Evolutionary conservation across 2,888 invertebrate species (phyloP), one percentile per base, ranked within the genome.

Genomic region (Hyposoter dolosus): DNA sequence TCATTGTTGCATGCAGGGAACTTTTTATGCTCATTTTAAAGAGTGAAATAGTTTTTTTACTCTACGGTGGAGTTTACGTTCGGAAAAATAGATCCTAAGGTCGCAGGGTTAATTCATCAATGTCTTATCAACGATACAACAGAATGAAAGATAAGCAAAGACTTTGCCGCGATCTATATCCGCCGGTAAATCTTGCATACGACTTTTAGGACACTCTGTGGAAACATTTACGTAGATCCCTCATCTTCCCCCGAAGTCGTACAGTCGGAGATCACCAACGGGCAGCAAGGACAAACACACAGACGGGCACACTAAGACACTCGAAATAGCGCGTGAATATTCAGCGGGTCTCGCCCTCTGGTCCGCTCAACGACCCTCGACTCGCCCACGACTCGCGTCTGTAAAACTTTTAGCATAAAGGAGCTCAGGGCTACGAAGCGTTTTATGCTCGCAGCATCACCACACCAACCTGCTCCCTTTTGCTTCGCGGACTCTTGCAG

Each of bases 401-500:
- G 85, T 85, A 84, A 87, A 87, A 83, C 88, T 88, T 87, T 88
- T 84, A 88, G 85, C 88, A 88, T 88, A 87, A 87, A 88, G 83
- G 85, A 80, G 83, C 84, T 85, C 81, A 84, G 83, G 81, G 84
- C 84, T 71, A 71, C 71, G 84, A 72, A 88, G 66, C 86, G 82
- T 83, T 87, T 87, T 87, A 87, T 86, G 76, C 82, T 72, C 63
- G 74, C 76, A 56, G 81, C 47, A 71, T 72, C 72, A 47, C 56
- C 74, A 69, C 82, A 50, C 65, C 72, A 15, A 45, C 53, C 43
- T 40, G 40, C 40, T 56, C 45, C 68, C 43, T 12, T n/a, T n/a
- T 50, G 19, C 53, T 43, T 43, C 47, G 65, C 28, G 50, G 68
- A 74, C 78, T 79, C 82, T 78, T 83, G 66, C 74, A 76, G 77